Percentiles rank a stretch among this genome's conserved stretches.
phyloP scores from a whole-genome alignment of 2,113 vertebrate genomes.

The Psammodynastes pulverulentus region DNA sequence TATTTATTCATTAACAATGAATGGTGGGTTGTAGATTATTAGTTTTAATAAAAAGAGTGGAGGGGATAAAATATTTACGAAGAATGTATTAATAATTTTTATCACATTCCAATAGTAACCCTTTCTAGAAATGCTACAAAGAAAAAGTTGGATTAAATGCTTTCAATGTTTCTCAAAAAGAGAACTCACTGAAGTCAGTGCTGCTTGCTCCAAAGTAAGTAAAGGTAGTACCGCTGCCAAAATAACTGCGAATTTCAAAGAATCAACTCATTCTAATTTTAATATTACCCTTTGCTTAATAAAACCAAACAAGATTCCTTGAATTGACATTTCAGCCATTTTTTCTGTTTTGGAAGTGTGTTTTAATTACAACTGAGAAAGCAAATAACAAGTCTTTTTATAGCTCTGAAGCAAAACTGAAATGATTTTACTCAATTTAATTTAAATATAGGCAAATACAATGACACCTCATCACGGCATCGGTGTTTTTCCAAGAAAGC shows the following conservation, averaged over 20 bases:
- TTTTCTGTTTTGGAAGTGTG: slow-evolving; percentile 13
- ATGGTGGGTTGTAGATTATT: neutral
- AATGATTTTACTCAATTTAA: slow-evolving; percentile 39
- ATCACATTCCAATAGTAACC: neutral
- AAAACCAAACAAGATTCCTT: slow-evolving; percentile 39
- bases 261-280: neutral
- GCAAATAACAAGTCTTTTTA: slow-evolving; percentile 52
- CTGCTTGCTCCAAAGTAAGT: neutral
- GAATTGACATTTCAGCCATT: slow-evolving; percentile 27
- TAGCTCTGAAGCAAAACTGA: slow-evolving; percentile 53
- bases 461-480: slow-evolving; percentile 72
- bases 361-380: slow-evolving; percentile 39
- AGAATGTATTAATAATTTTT: neutral
- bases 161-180: neutral
- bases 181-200: neutral
- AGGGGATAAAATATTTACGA: neutral
- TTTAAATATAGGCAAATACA: slow-evolving; percentile 62
- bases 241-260: neutral
- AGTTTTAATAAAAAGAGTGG: neutral
- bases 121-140: neutral
- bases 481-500: slow-evolving; percentile 70
- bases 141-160: neutral
- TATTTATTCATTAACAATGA: neutral
- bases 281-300: slow-evolving; percentile 30
- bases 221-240: neutral